Evolutionary conservation across 2,113 vertebrate species (phyloP), one percentile per base, ranked within the genome.

Genomic region (Engystomops pustulosus): DNA sequence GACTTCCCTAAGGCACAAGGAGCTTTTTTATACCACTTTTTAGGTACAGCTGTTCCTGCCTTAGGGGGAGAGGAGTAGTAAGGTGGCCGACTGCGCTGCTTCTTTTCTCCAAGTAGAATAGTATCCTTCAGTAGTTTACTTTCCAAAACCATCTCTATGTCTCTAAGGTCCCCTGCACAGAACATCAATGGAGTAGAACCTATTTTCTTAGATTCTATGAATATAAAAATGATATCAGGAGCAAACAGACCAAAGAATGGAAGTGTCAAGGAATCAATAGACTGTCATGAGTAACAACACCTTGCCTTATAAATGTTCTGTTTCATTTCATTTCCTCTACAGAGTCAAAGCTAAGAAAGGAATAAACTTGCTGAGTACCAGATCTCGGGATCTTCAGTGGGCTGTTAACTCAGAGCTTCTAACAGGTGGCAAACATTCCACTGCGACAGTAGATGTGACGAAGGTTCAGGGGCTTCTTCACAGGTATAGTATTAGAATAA

Each of bases 291-390:
- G 34, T 10, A 71, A 65, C 27, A 88, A 62, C 88, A 18, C 23
- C 78, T 51, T 51, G 17, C 36, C 38, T 68, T 15, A 55, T 44
- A 27, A 30, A 15, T 76, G n/a, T 41, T 38, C 47, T 30, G 32
- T 27, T 75, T 15, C 9, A 17, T 47, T 79, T 88, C 17, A 53
- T 86, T 17, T 79, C 25, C n/a, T 85, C 85, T 87, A 0, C 91
- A 99, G 98, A 92, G 97, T 99, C 89, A 99, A 99, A 89, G 98
- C 97, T 25, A 99, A 99, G 92, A 99, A 99, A 68, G 98, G 98
- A 0, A 96, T 99, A 87, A 99, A 98, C 89, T 93, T 99, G 86
- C 93, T 97, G 4, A 95, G 93, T 86, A 98, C 96, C 85, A 95
- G 92, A 87, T 95, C 97, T 0, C 94, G 95, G 91, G 97, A 90